Evolutionary conservation across 2,888 invertebrate species (phyloP).

Genomic region (Hirtodrosophila histrioides): DNA sequence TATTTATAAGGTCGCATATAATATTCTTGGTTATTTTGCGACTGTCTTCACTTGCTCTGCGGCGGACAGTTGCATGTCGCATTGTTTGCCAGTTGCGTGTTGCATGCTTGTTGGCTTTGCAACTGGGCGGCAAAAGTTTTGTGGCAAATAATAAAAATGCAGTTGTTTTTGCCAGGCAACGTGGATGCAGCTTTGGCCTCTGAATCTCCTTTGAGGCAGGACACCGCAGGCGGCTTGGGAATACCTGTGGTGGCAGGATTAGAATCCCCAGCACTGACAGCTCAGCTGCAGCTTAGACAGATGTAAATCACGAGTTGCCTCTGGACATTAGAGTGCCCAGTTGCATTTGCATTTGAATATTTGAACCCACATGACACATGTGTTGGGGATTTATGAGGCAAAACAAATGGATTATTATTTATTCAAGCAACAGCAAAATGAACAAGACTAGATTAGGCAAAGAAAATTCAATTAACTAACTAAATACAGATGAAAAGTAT

Average conservation of each 20-base stretch:
- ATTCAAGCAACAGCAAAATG: background rate
- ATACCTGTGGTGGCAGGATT: slow-evolving; percentile 32
- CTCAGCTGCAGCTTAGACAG: slow-evolving; percentile 42
- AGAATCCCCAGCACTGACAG: slow-evolving; percentile 12
- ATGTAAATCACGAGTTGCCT: slow-evolving; percentile 62
- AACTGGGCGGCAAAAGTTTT: slow-evolving; percentile 24
- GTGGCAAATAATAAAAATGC: slow-evolving; percentile 37
- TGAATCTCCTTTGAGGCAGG: slow-evolving; percentile 21
- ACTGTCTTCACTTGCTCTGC: slow-evolving; percentile 17
- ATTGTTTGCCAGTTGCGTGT: slow-evolving; percentile 36
- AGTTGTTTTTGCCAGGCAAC: slow-evolving; percentile 34
- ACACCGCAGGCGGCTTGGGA: background rate
- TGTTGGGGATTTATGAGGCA: background rate
- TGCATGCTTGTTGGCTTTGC: slow-evolving; percentile 21
- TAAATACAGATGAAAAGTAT: too few relatives aligned
- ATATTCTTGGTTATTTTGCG: background rate
- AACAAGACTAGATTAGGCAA: background rate
- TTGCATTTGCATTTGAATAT: slow-evolving; percentile 46
- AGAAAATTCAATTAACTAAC: too few relatives aligned
- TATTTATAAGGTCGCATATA: background rate
- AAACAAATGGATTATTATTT: slow-evolving; percentile 2
- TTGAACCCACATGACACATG: slow-evolving; percentile 13
- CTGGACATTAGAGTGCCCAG: slow-evolving; percentile 16
- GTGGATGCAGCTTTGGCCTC: slow-evolving; percentile 30
- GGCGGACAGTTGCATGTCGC: slow-evolving; percentile 32